phyloP scores from a whole-genome alignment of 2,888 invertebrate genomes.

The Zaprionus lineosus region DNA sequence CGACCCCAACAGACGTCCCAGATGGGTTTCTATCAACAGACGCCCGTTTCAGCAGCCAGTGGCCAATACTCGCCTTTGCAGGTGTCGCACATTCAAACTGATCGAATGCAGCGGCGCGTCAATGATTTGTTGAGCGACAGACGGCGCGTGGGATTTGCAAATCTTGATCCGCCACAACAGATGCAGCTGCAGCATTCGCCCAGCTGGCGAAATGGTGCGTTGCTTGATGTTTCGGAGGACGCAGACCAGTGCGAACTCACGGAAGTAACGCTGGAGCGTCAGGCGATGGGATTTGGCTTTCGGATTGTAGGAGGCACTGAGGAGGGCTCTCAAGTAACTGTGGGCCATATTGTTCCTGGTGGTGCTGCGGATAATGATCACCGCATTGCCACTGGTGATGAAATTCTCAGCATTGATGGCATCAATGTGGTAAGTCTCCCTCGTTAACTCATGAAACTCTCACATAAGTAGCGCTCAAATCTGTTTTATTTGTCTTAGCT shows the following conservation, averaged over 20 bases:
- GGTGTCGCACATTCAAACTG: conserved; percentile 80
- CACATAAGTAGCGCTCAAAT: too few relatives aligned
- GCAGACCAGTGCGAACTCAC: conserved; percentile 79
- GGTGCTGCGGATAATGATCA: conserved; percentile 97
- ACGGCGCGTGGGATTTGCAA: conserved; percentile 81
- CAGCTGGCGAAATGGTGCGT: conserved; percentile 58
- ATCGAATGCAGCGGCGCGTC: conserved; percentile 81
- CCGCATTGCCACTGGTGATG: conserved; percentile 94
- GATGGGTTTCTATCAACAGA: conserved; percentile 56
- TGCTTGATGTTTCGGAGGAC: conserved; percentile 62
- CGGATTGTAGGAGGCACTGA: conserved; percentile 98
- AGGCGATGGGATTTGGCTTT: conserved; percentile 98
- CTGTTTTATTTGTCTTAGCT: conserved; percentile 78
- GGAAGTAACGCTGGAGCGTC: conserved; percentile 90
- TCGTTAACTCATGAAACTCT: too few relatives aligned
- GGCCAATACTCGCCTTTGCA: conserved; percentile 75
- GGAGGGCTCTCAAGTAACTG: conserved; percentile 97
- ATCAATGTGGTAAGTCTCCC: conserved; percentile 87
- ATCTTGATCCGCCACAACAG: conserved; percentile 70
- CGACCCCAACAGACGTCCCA: conserved; percentile 52
- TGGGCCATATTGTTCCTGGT: conserved; percentile 97
- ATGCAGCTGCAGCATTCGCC: conserved; percentile 72
- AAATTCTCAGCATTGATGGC: conserved; percentile 96
- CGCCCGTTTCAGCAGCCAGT: conserved; percentile 23
- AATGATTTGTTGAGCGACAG: conserved; percentile 81